phyloP scores from a whole-genome alignment of 2,888 invertebrate species.

The Zaprionus bogoriensis region DNA sequence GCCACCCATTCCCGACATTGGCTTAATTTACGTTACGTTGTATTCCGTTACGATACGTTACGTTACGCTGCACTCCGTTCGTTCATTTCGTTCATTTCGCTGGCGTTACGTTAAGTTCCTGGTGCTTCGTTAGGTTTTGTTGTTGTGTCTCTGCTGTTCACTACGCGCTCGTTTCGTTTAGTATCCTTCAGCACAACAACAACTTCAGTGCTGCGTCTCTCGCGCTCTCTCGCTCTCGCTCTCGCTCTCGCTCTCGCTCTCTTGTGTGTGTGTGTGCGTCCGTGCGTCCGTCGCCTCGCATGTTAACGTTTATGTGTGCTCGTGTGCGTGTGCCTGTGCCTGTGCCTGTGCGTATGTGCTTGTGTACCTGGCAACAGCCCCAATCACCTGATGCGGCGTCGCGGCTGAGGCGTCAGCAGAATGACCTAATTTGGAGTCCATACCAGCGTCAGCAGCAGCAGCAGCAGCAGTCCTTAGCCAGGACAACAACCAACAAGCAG shows the following conservation, averaged over 20 bases:
- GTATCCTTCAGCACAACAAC: not conserved
- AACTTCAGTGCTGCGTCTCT: not conserved
- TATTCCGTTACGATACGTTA: not conserved
- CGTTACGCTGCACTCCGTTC: slow-evolving; percentile 11
- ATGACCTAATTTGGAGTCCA: slow-evolving; percentile 57
- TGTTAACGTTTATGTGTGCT: too few relatives aligned
- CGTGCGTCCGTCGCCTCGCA: too few relatives aligned
- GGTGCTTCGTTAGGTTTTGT: not conserved
- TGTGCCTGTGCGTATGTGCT: slow-evolving; percentile 8
- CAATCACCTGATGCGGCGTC: slow-evolving; percentile 47
- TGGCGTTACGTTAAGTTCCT: not conserved
- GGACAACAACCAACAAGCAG: slow-evolving; percentile 36
- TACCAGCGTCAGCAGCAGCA: slow-evolving; percentile 13
- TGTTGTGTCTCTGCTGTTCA: not conserved
- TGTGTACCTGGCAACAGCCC: not conserved
- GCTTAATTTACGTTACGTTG: slow-evolving; percentile 22
- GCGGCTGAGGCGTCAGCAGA: slow-evolving; percentile 37
- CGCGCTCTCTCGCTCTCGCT: not conserved
- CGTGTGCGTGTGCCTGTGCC: not conserved
- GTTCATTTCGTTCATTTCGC: not conserved
- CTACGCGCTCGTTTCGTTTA: not conserved
- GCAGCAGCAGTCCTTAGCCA: slow-evolving; percentile 27
- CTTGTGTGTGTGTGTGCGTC: not conserved
- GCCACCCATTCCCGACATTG: too few relatives aligned
- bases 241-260: not conserved